Conservation (phyloP, 2,113 vertebrate genomes). For the Circaetus cinerascens region DNA sequence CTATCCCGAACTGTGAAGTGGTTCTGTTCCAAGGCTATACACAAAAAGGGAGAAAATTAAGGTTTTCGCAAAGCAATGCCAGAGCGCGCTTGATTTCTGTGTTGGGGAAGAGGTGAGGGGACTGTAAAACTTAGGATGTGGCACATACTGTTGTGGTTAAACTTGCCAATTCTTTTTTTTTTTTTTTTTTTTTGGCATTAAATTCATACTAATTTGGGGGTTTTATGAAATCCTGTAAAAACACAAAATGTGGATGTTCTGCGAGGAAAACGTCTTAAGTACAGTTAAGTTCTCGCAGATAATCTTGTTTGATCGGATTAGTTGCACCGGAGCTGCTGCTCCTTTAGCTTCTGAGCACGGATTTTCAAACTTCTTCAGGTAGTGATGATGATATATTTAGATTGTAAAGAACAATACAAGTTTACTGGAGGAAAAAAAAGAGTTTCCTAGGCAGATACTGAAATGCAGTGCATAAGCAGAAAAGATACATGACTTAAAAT, state of each 20-base stretch:
- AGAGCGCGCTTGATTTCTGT: not conserved
- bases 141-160: not conserved
- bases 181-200: not conserved
- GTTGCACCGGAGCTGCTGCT: not conserved
- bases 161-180: not conserved
- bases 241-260: not conserved
- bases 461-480: not conserved
- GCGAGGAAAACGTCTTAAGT: not conserved
- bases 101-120: not conserved
- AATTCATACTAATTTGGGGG: accelerated
- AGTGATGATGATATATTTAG: not conserved
- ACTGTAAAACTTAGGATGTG: not conserved
- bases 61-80: not conserved
- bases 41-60: not conserved
- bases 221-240: not conserved
- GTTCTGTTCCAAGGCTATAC: not conserved
- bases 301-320: not conserved
- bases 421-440: not conserved
- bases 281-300: not conserved
- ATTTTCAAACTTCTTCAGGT: not conserved
- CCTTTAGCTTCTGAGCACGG: not conserved
- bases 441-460: not conserved
- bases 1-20: too few species aligned
- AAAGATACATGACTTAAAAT: not conserved
- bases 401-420: not conserved